Conservation (phyloP, 2,113 vertebrate species). For the Phrynosoma blainvillii region DNA sequence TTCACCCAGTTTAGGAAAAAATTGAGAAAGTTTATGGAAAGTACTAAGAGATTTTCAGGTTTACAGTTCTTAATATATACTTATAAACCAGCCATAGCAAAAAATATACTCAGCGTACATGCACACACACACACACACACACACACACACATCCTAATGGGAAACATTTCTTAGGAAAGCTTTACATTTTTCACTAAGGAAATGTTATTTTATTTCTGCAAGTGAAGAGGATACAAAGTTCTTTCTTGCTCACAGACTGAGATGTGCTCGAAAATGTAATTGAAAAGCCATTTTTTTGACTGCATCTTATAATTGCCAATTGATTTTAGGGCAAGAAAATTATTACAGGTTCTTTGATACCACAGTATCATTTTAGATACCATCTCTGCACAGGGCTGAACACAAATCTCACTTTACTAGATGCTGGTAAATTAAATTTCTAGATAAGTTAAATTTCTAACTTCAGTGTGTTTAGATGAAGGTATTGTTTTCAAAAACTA, state of each 20-base stretch:
- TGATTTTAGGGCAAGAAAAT: neutral
- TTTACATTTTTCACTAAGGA: neutral
- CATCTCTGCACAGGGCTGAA: neutral
- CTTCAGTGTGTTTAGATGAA: neutral
- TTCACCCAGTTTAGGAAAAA: slow-evolving; percentile 23
- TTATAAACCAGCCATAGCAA: neutral
- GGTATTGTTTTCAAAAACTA: neutral
- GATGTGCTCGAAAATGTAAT: neutral
- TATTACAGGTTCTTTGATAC: neutral
- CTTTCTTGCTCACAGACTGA: neutral
- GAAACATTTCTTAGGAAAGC: too few relatives aligned
- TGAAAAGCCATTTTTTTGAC: neutral
- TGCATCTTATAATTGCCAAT: neutral
- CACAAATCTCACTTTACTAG: neutral
- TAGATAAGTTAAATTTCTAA: neutral
- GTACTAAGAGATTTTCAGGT: slow-evolving; percentile 17
- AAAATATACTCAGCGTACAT: too few relatives aligned
- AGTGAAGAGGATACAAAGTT: neutral
- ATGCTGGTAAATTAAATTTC: neutral
- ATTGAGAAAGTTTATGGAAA: neutral
- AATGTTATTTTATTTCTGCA: neutral
- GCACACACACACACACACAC: too few relatives aligned
- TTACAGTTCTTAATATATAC: neutral
- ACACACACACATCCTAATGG: too few relatives aligned
- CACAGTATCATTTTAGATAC: neutral